A percentile compares a stretch with the other conserved stretches of the same genome.
Evolutionary conservation across 2,113 vertebrate genomes (phyloP).

Genomic region (Vulpes ferrilata): DNA sequence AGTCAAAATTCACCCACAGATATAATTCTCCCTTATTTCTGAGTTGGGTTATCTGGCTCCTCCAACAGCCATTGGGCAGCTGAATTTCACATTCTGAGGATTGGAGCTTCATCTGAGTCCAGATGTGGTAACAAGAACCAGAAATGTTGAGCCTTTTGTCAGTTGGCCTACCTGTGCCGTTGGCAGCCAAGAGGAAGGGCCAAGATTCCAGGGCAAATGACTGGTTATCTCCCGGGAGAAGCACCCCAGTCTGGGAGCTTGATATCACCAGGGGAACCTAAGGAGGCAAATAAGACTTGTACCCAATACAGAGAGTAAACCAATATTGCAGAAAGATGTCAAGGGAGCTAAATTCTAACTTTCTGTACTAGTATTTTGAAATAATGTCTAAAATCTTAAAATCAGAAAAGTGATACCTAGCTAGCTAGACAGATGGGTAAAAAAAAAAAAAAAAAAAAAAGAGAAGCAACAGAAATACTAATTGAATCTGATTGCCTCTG

Average conservation of each 20-base stretch:
- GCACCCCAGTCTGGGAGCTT: neutral
- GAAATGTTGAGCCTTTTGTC: neutral
- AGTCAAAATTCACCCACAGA: neutral
- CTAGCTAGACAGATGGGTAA: neutral
- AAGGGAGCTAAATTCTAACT: neutral
- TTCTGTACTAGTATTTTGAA: neutral
- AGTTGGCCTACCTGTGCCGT: neutral
- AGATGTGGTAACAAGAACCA: neutral
- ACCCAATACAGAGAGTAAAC: neutral
- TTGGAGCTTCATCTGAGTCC: neutral
- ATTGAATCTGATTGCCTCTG: neutral
- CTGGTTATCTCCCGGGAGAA: neutral
- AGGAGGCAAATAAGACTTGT: neutral
- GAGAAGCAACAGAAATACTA: neutral
- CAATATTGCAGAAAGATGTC: neutral
- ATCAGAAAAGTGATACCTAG: neutral
- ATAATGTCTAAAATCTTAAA: constrained; percentile 11
- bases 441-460: neutral
- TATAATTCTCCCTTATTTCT: neutral
- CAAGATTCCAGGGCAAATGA: neutral
- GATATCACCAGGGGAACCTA: neutral
- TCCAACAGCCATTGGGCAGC: neutral
- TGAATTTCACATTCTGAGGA: neutral
- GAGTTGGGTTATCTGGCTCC: neutral
- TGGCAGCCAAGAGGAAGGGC: neutral